phyloP scores from a whole-genome alignment of 2,113 vertebrate species.

The Eudyptes chrysolophus region DNA sequence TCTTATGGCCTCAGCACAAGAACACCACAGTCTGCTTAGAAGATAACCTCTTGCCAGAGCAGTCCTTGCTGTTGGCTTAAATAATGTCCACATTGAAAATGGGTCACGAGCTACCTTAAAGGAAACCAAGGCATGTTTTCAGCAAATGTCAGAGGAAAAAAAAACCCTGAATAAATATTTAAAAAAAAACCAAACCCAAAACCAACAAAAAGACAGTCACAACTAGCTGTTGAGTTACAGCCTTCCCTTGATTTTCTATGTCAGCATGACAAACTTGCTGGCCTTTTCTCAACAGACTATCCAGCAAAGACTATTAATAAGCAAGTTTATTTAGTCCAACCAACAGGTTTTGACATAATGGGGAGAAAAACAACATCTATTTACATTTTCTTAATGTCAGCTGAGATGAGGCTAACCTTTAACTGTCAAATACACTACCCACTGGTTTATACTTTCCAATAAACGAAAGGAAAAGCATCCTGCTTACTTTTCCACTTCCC shows the following conservation, averaged over 20 bases:
- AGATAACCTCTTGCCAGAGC: not conserved
- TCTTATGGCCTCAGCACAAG: not conserved
- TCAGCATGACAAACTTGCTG: not conserved
- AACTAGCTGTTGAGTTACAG: not conserved
- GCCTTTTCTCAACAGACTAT: not conserved
- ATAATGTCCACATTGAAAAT: not conserved
- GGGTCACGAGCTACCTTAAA: not conserved
- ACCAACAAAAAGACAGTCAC: not conserved
- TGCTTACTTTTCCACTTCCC: not conserved
- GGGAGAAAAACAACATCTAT: not conserved
- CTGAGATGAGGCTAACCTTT: not conserved
- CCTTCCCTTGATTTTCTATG: not conserved
- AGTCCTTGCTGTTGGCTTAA: not conserved
- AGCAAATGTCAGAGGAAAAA: not conserved
- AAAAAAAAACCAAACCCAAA: not conserved
- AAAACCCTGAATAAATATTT: not conserved
- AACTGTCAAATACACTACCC: not conserved
- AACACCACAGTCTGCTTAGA: not conserved
- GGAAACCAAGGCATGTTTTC: not conserved
- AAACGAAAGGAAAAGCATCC: not conserved
- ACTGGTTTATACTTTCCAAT: not conserved
- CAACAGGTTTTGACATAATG: not conserved
- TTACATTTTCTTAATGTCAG: slow-evolving; percentile 8
- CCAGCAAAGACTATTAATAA: not conserved
- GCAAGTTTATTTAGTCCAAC: not conserved